Evolutionary conservation across 2,113 vertebrate species (phyloP).

Genomic region (Indicator maculatus): DNA sequence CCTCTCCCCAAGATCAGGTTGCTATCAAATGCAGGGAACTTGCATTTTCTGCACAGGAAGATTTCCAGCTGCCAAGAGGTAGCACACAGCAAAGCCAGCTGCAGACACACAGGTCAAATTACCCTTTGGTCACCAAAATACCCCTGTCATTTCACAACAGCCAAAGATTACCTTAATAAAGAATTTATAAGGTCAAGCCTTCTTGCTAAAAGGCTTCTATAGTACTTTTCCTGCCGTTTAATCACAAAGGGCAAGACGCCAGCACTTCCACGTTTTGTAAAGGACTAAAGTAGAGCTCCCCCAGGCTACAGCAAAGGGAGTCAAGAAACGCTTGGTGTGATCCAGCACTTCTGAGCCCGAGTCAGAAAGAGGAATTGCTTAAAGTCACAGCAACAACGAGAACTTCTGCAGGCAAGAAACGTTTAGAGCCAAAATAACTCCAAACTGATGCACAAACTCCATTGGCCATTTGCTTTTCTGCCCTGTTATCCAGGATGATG

Average conservation of each 20-base stretch:
- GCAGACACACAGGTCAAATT: not conserved
- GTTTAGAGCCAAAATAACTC: not conserved
- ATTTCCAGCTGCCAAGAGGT: not conserved
- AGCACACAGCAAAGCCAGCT: not conserved
- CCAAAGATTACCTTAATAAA: not conserved
- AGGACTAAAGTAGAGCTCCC: not conserved
- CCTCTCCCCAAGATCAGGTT: not conserved
- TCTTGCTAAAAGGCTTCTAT: not conserved
- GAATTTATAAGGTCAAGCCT: not conserved
- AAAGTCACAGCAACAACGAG: not conserved
- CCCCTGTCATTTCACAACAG: not conserved
- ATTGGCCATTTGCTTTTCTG: not conserved
- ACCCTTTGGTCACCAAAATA: conserved; percentile 5
- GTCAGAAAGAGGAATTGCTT: not conserved
- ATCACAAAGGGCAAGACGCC: not conserved
- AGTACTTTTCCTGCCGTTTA: not conserved
- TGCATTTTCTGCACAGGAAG: not conserved
- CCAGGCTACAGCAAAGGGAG: not conserved
- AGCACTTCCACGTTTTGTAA: not conserved
- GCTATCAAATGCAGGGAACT: not conserved
- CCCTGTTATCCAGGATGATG: not conserved
- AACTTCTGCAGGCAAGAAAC: not conserved
- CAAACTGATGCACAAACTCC: not conserved
- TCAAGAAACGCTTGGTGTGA: not conserved
- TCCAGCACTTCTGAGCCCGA: not conserved